Evolutionary conservation across 2,797 vertebrate species (phyloP), one percentile per base, ranked within the genome.

Genomic region (Orestias chungarensis): DNA sequence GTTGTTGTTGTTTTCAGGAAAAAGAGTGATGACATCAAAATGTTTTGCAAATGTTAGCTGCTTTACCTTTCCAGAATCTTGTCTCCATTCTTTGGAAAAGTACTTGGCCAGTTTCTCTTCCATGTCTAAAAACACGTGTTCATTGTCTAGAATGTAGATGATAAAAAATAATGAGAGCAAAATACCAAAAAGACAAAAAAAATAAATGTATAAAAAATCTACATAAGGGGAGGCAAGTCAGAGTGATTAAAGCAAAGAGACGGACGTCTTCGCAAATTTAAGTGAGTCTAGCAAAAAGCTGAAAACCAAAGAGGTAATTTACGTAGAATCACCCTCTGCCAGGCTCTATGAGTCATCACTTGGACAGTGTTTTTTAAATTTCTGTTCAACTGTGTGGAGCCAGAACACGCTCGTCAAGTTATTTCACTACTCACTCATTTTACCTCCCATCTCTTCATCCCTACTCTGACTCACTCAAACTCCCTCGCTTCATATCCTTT

Each of bases 111-210:
- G 93, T 75, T 96, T 97, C 86, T 96, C 96, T 64, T 96, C 96
- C 93, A 97, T 82, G 82, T 99, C 96, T 85, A 97, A 87, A 88
- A 97, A 98, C 78, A 97, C 91, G 78, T 96, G 95, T 78, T 97
- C 96, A 70, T 96, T 95, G 90, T 97, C 96, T 98, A 82, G 17
- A 57, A 71, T 43, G n/a, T 47, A 89, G 68, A 40, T 17, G n/a
- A 31, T 38, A 0, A 40, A 80, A 25, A 88, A 84, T 88, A 82
- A 86, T 71, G 78, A 80, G 79, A 85, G 79, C 75, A 82, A 89
- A 75, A 81, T 81, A 79, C 87, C 88, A 52, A 20, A 86, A 88
- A 89, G 91, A 87, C 84, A 91, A 79, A 64, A 70, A 90, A 88
- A 83, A 76, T 87, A 70, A 86, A 81, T 84, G 82, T 90, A 87